Conservation (phyloP, 2,888 invertebrate genomes). For the Ichneumon xanthorius region DNA sequence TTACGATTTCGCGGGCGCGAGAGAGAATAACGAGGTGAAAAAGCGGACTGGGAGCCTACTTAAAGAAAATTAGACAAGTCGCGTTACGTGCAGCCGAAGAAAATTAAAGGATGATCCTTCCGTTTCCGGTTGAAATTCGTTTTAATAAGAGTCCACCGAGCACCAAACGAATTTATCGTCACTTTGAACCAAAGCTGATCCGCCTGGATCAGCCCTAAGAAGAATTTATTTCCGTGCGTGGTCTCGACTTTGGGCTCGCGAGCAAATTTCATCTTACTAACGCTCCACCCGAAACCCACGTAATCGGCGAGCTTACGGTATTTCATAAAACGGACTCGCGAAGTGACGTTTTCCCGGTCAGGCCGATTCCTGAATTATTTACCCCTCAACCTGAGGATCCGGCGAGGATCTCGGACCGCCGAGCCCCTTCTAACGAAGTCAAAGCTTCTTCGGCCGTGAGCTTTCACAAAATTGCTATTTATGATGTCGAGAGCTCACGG, state of each 20-base stretch:
- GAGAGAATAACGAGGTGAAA: conserved; percentile 45
- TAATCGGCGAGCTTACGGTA: conserved; percentile 22
- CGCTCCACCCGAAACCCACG: not conserved
- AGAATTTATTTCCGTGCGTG: conserved; percentile 39
- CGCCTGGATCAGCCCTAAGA: conserved; percentile 18
- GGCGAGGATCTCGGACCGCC: not conserved
- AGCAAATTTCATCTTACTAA: not conserved
- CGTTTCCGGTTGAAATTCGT: conserved; percentile 26
- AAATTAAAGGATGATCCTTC: conserved; percentile 7
- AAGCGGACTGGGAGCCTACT: conserved; percentile 36
- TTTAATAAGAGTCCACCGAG: conserved; percentile 21
- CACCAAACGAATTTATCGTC: conserved; percentile 14
- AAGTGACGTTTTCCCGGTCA: not conserved
- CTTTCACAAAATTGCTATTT: conserved; percentile 70
- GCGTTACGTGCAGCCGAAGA: conserved; percentile 23
- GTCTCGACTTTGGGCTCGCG: not conserved
- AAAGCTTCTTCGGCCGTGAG: conserved; percentile 64
- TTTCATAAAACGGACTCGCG: conserved; percentile 14
- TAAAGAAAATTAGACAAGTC: conserved; percentile 41
- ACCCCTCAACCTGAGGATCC: not conserved
- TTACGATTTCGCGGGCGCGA: conserved; percentile 57
- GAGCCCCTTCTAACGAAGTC: conserved; percentile 61
- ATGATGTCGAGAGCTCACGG: conserved; percentile 57
- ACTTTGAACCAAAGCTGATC: conserved; percentile 22
- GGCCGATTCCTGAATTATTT: conserved; percentile 27